Percentiles rank a stretch among this genome's conserved stretches.
Conservation (phyloP, 2,113 vertebrate species). For the Colinus virginianus region DNA sequence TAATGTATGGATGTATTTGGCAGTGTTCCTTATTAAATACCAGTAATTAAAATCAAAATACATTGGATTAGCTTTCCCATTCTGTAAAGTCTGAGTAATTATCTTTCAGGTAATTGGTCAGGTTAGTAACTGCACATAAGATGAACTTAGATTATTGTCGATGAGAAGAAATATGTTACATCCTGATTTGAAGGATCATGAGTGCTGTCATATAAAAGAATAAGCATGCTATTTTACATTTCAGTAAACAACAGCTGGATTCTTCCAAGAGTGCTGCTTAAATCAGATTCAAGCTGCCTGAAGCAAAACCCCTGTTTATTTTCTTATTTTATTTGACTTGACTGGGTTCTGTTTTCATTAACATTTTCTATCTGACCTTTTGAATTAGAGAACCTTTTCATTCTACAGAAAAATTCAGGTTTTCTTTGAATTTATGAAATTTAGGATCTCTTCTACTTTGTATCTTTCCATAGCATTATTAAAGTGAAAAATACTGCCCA, state of each 20-base stretch:
- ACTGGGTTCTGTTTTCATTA: constrained; percentile 78
- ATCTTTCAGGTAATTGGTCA: constrained; percentile 70
- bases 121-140: constrained; percentile 67
- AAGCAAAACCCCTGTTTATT: constrained; percentile 77
- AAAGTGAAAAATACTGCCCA: neutral
- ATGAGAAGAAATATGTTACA: constrained; percentile 45
- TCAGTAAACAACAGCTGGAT: constrained; percentile 78
- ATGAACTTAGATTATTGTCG: constrained; percentile 40
- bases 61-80: constrained; percentile 58
- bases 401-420: constrained; percentile 32
- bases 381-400: constrained; percentile 62
- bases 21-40: constrained; percentile 75
- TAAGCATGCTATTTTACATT: constrained; percentile 77
- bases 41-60: constrained; percentile 75
- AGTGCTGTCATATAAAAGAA: constrained; percentile 64
- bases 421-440: constrained; percentile 41
- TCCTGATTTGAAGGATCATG: constrained; percentile 59
- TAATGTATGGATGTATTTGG: constrained; percentile 71
- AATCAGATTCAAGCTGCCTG: constrained; percentile 77
- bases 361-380: constrained; percentile 76
- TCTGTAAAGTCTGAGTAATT: constrained; percentile 70
- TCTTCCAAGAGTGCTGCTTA: constrained; percentile 73
- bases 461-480: neutral
- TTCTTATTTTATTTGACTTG: constrained; percentile 76
- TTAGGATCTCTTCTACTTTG: neutral